phyloP scores from a whole-genome alignment of 1,140 invertebrate genomes.

The Akabosia matsudoensis region DNA sequence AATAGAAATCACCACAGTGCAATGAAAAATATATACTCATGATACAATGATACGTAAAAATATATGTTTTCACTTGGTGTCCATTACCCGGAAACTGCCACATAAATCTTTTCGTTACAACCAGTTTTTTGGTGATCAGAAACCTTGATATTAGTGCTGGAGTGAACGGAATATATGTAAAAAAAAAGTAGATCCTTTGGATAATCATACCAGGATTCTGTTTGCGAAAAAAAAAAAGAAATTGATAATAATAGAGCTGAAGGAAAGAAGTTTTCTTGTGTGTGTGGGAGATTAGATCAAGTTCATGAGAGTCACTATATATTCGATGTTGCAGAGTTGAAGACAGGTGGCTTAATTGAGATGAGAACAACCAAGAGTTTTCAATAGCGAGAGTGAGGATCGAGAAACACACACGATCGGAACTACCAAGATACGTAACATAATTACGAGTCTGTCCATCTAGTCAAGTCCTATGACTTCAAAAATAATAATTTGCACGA shows the following conservation, averaged over 20 bases:
- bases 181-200: no score
- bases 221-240: no score
- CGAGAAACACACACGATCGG: not conserved
- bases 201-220: no score
- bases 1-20: no score
- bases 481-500: not conserved
- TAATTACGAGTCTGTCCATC: not conserved
- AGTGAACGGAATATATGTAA: constrained; percentile 15
- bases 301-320: not conserved
- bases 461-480: not conserved
- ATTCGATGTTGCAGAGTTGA: constrained; percentile 6
- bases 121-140: not conserved
- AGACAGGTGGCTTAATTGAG: constrained; percentile 24
- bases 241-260: no score
- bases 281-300: constrained; percentile 13
- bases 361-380: not conserved
- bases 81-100: constrained; percentile 23
- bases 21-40: not conserved
- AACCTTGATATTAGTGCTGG: not conserved
- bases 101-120: constrained; percentile 23
- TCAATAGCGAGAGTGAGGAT: not conserved
- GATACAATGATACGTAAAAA: not conserved
- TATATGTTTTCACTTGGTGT: constrained; percentile 5
- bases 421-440: not conserved
- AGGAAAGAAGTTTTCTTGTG: not conserved